Evolutionary conservation across 1,140 invertebrate species (phyloP), one percentile per base, ranked within the genome.

Genomic region (Leptinotarsa texana): DNA sequence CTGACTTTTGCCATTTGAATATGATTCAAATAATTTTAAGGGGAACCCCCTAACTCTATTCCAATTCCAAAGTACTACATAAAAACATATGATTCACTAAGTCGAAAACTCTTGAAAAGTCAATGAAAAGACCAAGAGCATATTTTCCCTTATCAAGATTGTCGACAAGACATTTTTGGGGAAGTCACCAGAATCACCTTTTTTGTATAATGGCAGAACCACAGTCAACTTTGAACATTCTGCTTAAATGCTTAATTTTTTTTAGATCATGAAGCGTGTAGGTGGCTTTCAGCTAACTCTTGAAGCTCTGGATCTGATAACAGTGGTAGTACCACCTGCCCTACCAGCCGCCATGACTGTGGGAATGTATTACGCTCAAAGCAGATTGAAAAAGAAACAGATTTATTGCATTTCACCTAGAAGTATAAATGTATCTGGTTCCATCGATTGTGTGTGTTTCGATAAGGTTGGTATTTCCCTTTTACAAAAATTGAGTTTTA

Each of bases 331-430:
- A 18, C 96, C 96, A 17, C 96, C 96, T 1, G 96, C 96, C 2
- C 87, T 98, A 27, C 96, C 96, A 6, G 96, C 96, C n/a, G 95
- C 96, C 21, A 95, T 98, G 91, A 96, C 95, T 1, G 93, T 97
- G 4, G 98, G 97, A 4, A 93, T 94, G 61, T 89, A 96, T 80
- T 96, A 96, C 83, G 97, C 97, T 5, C 95, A 98, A 84, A 88
- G 90, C 27, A 87, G 98, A 22, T 87, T 99, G 57, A 93, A 94
- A 83, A 88, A 87, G 33, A 90, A 91, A 6, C 87, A 92, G 69
- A 96, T 99, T 71, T 97, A 94, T 86, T 99, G 97, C 80, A 98
- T 99, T 72, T 96, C 95, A 77, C 96, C 97, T 1, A 88, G 93
- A 27, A 93, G 93, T 3, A 98, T 99, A 74, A 99, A 98, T 83